These are phyloP conservation scores for Tetraneura akinire DNA, from an alignment of 1,140 invertebrate genomes.

Conservation along the genomic window DNA sequence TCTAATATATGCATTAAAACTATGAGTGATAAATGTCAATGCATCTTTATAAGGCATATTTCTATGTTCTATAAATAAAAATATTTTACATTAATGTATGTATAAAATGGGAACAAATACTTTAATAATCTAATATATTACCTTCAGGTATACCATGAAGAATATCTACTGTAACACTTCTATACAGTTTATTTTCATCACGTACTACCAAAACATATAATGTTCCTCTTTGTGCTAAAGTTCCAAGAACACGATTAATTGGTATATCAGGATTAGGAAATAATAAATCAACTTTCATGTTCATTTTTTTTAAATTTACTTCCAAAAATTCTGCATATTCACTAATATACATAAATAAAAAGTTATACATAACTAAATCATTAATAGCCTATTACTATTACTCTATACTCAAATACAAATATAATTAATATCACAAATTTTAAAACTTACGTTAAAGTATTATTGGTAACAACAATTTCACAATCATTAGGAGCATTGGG, in stretches of 20 bases:
- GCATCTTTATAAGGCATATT: slow-evolving; percentile 95
- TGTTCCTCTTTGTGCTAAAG: slow-evolving; percentile 80
- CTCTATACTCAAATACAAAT: too few relatives aligned
- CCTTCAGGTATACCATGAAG: slow-evolving; percentile 88
- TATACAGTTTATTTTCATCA: slow-evolving; percentile 79
- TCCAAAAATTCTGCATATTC: slow-evolving; percentile 90
- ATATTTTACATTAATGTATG: not conserved
- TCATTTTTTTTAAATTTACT: slow-evolving; percentile 74
- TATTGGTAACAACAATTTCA: slow-evolving; percentile 83
- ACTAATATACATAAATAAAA: slow-evolving; percentile 61
- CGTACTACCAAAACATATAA: slow-evolving; percentile 87
- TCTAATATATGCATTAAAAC: slow-evolving; percentile 77
- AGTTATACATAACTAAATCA: not conserved
- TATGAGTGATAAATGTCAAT: slow-evolving; percentile 73
- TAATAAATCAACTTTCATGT: slow-evolving; percentile 80
- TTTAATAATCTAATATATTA: slow-evolving; percentile 57
- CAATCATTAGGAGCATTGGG: slow-evolving; percentile 69
- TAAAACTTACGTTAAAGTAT: slow-evolving; percentile 73
- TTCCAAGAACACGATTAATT: slow-evolving; percentile 80
- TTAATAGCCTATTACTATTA: not conserved
- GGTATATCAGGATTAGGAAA: slow-evolving; percentile 88
- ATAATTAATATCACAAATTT: not conserved
- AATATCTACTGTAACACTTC: slow-evolving; percentile 87
- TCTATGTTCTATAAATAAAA: slow-evolving; percentile 73
- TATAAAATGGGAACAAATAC: too few relatives aligned